Percentiles rank a stretch among this genome's conserved stretches.
phyloP scores from a whole-genome alignment of 2,797 vertebrate genomes.

The Lates japonicus region DNA sequence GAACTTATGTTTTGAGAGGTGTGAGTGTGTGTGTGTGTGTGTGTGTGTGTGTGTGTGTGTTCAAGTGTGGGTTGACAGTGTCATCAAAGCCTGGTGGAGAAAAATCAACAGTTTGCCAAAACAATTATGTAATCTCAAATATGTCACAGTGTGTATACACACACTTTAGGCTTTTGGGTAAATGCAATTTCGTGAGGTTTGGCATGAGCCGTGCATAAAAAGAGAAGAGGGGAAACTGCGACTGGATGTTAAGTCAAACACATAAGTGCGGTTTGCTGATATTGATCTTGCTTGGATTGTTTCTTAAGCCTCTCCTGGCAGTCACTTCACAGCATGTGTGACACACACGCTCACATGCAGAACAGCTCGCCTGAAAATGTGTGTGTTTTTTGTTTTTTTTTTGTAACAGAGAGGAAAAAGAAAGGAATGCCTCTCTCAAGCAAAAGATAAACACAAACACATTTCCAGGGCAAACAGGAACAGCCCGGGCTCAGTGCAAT shows the following conservation, averaged over 20 bases:
- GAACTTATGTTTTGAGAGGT: slow-evolving; percentile 43
- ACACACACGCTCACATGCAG: slow-evolving; percentile 47
- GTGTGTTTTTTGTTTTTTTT: slow-evolving; percentile 55
- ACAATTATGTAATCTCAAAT: slow-evolving; percentile 79
- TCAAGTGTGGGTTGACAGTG: slow-evolving; percentile 62
- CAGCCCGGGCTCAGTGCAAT: slow-evolving; percentile 80
- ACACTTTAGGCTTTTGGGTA: slow-evolving; percentile 68
- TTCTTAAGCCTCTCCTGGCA: slow-evolving; percentile 83
- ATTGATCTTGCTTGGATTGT: slow-evolving; percentile 83
- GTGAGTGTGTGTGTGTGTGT: slow-evolving; percentile 20
- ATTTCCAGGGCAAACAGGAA: slow-evolving; percentile 85
- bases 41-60: slow-evolving; percentile 31
- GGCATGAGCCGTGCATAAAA: slow-evolving; percentile 70
- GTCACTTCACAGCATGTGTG: slow-evolving; percentile 77
- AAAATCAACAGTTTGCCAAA: slow-evolving; percentile 76
- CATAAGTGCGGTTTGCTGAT: slow-evolving; percentile 82
- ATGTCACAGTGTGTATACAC: slow-evolving; percentile 69
- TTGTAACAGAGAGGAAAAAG: slow-evolving; percentile 66
- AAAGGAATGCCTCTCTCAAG: slow-evolving; percentile 78
- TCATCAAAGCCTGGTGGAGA: slow-evolving; percentile 64
- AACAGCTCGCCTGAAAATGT: slow-evolving; percentile 64
- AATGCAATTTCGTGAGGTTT: slow-evolving; percentile 80
- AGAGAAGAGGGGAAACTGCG: slow-evolving; percentile 66
- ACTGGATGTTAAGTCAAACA: slow-evolving; percentile 81
- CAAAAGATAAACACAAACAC: slow-evolving; percentile 85